Evolutionary conservation across 2,888 invertebrate species (phyloP).

Genomic region (Habroteleia sp.): DNA sequence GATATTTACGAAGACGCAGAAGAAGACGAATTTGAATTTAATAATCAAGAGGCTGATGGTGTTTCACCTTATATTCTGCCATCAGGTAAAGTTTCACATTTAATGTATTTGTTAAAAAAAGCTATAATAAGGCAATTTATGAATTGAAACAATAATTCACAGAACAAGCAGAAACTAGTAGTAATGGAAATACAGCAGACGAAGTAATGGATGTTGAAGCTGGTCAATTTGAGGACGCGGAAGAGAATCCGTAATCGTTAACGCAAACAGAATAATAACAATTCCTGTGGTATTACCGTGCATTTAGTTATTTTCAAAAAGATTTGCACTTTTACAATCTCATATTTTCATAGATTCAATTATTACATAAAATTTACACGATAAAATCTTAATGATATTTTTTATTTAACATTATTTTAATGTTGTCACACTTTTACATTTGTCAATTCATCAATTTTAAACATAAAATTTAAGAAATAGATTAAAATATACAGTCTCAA

Average conservation of each 20-base stretch:
- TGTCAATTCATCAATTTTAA: constrained; percentile 11
- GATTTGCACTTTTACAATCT: constrained; percentile 58
- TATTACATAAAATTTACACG: constrained; percentile 23
- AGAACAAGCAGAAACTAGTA: constrained; percentile 79
- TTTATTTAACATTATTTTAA: constrained; percentile 22
- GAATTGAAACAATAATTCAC: no score
- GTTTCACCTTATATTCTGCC: constrained; percentile 74
- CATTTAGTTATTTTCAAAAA: constrained; percentile 72
- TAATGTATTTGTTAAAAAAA: no score
- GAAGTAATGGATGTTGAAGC: constrained; percentile 82
- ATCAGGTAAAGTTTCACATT: constrained; percentile 68
- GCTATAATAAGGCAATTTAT: no score
- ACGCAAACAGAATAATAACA: constrained; percentile 42
- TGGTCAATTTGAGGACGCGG: constrained; percentile 84
- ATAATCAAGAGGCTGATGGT: constrained; percentile 81
- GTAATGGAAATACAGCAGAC: constrained; percentile 77
- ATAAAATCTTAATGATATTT: constrained; percentile 11
- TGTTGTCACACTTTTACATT: constrained; percentile 18
- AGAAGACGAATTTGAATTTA: constrained; percentile 80
- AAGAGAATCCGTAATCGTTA: constrained; percentile 80
- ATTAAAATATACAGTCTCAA: neutral
- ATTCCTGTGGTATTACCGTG: constrained; percentile 68
- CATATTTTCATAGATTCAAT: constrained; percentile 46
- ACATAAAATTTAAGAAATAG: constrained; percentile 5
- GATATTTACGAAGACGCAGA: constrained; percentile 82